Percentiles rank a stretch among this genome's conserved stretches.
Evolutionary conservation across 1,140 invertebrate species (phyloP).

Genomic region (Galleria mellonella): DNA sequence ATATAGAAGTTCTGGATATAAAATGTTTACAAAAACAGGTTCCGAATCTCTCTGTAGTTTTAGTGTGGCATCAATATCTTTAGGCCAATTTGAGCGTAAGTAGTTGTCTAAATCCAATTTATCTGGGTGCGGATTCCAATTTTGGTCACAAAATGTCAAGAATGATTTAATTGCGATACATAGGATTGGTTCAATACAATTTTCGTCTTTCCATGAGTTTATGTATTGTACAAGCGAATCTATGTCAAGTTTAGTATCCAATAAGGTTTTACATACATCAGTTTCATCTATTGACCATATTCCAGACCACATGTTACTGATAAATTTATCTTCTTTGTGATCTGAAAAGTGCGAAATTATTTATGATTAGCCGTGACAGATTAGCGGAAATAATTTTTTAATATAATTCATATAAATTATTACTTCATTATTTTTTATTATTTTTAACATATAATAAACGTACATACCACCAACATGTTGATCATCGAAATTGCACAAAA

Average conservation of each 20-base stretch:
- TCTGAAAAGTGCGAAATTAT: no score
- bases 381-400: no score
- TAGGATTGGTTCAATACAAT: slow-evolving; percentile 18
- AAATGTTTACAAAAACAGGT: slow-evolving; percentile 79
- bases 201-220: slow-evolving; percentile 26
- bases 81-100: slow-evolving; percentile 61
- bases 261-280: slow-evolving; percentile 33
- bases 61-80: slow-evolving; percentile 49
- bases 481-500: slow-evolving; percentile 58
- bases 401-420: no score
- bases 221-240: slow-evolving; percentile 24
- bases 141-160: slow-evolving; percentile 84
- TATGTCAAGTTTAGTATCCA: slow-evolving; percentile 19
- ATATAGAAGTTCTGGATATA: slow-evolving; percentile 79
- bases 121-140: slow-evolving; percentile 85
- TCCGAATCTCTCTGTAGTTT: slow-evolving; percentile 76
- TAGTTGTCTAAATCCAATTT: slow-evolving; percentile 48
- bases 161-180: slow-evolving; percentile 55
- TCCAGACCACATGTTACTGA: slow-evolving; percentile 46
- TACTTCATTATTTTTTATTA: no score
- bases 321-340: slow-evolving; percentile 6
- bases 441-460: slow-evolving; percentile 3
- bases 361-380: no score
- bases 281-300: slow-evolving; percentile 39
- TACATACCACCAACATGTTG: slow-evolving; percentile 32